A percentile compares a stretch with the other conserved stretches of the same genome.
Conservation (phyloP, 2,113 vertebrate genomes). For the human (Homo sapiens) region DNA sequence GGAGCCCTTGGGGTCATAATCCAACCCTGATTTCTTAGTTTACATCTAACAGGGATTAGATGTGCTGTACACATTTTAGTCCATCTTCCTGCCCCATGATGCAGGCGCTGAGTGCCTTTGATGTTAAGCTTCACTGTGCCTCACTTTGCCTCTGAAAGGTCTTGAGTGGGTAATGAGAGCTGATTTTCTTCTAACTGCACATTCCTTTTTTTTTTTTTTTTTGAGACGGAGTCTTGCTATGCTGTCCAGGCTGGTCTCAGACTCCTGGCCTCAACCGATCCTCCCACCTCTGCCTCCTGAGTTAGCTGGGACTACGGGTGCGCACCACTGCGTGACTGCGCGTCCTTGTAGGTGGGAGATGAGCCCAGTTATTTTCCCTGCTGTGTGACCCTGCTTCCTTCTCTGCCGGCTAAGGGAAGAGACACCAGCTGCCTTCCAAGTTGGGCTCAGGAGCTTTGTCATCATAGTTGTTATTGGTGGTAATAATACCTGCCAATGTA, state of each 20-base stretch:
- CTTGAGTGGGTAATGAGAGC: background rate
- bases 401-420: background rate
- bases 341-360: background rate
- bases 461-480: background rate
- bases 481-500: background rate
- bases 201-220: background rate
- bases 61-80: background rate
- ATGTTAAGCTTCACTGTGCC: background rate
- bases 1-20: background rate
- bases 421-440: background rate
- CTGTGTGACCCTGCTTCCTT: background rate
- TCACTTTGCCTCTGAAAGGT: background rate
- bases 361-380: background rate
- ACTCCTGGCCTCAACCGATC: too few relatives aligned
- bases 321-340: background rate
- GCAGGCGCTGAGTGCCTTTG: background rate
- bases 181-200: background rate
- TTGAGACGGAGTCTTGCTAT: too few relatives aligned
- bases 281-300: too few relatives aligned
- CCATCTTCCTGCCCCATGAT: background rate
- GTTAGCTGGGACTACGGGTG: too few relatives aligned
- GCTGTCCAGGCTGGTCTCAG: too few relatives aligned
- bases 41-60: background rate
- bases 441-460: background rate
- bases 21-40: background rate